phyloP scores from a whole-genome alignment of 1,140 invertebrate genomes.

The Drosophila obscura region DNA sequence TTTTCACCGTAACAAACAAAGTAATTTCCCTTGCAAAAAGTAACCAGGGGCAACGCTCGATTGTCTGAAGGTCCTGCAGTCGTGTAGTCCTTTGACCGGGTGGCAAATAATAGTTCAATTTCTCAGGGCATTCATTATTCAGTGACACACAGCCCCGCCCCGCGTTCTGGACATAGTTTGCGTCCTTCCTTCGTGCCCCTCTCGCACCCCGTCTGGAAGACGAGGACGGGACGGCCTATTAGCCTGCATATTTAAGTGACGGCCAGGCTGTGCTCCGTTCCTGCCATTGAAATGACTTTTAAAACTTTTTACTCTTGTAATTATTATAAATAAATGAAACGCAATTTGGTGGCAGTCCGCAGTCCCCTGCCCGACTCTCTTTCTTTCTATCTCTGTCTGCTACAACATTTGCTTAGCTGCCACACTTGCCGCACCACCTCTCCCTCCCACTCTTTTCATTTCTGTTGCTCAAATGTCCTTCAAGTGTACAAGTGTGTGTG shows the following conservation, averaged over 20 bases:
- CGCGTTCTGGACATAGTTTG: constrained; percentile 14
- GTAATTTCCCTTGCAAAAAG: neutral
- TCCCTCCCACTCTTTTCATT: neutral
- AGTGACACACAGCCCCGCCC: neutral
- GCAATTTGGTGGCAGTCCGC: constrained; percentile 65
- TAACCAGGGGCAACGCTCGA: no score
- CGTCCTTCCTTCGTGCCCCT: constrained; percentile 2
- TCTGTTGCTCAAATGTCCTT: constrained; percentile 28
- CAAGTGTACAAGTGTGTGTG: constrained; percentile 9
- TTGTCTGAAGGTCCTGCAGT: neutral
- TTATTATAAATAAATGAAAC: constrained; percentile 83
- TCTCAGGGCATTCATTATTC: constrained; percentile 58
- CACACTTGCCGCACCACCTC: no score
- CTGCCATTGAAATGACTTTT: constrained; percentile 70
- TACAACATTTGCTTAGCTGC: no score
- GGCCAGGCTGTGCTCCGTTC: constrained; percentile 38
- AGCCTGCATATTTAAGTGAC: constrained; percentile 70
- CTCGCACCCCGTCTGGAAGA: neutral
- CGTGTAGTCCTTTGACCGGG: constrained; percentile 28
- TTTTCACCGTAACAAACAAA: constrained; percentile 16
- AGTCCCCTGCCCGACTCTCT: neutral
- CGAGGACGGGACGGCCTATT: constrained; percentile 39
- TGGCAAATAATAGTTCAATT: constrained; percentile 76
- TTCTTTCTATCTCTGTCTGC: no score
- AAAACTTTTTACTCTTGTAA: constrained; percentile 80